phyloP scores from a whole-genome alignment of 1,140 invertebrate species.

The Acyrthosiphon pisum region DNA sequence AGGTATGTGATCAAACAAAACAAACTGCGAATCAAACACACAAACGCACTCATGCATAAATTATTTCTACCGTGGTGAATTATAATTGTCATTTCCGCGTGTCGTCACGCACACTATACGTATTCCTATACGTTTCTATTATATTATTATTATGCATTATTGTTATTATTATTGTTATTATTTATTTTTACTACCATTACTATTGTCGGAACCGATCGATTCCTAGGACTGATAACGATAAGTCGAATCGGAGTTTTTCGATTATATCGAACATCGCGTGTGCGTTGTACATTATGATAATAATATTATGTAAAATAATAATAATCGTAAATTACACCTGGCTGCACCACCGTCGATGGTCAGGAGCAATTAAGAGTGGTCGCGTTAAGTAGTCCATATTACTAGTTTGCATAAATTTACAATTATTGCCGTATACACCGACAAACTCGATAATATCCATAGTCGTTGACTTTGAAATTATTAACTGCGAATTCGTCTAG shows the following conservation, averaged over 20 bases:
- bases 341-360: neutral
- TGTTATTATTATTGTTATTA: neutral
- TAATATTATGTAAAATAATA: neutral
- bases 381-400: neutral
- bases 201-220: slow-evolving; percentile 19
- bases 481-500: neutral
- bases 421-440: neutral
- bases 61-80: neutral
- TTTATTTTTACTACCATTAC: neutral
- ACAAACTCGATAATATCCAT: neutral
- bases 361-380: neutral
- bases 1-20: neutral
- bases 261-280: neutral
- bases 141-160: neutral
- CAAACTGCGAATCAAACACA: neutral
- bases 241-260: neutral
- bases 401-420: slow-evolving; percentile 1
- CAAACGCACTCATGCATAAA: neutral
- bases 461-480: neutral
- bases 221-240: neutral
- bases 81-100: slow-evolving; percentile 28
- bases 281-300: neutral
- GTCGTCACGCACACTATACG: neutral
- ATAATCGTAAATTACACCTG: neutral
- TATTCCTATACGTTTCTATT: neutral